A percentile compares a stretch with the other conserved stretches of the same genome.
Conservation (phyloP, 2,113 vertebrate species). For the Galbula dea region DNA sequence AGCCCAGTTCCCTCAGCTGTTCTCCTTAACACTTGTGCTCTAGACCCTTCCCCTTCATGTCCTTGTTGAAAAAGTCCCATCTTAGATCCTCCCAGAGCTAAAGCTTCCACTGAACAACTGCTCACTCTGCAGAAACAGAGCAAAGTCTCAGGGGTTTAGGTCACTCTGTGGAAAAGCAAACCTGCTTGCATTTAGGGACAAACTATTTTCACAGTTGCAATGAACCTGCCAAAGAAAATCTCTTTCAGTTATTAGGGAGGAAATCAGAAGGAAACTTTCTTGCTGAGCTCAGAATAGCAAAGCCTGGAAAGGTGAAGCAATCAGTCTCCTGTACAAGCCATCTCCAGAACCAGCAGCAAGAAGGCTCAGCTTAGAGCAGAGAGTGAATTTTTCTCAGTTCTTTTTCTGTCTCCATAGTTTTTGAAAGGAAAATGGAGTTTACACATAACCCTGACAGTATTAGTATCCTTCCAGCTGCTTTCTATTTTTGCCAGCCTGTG, state of each 20-base stretch:
- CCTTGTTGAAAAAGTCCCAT: neutral
- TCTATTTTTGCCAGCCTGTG: neutral
- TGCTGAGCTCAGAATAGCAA: neutral
- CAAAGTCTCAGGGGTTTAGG: neutral
- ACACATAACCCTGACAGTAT: neutral
- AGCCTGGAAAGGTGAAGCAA: neutral
- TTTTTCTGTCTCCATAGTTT: slow-evolving; percentile 15
- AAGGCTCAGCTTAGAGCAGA: slow-evolving; percentile 14
- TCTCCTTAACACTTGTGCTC: too few relatives aligned
- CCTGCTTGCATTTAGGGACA: neutral
- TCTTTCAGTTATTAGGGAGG: neutral
- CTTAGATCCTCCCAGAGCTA: neutral
- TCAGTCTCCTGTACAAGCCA: neutral
- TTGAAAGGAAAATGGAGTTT: slow-evolving; percentile 26
- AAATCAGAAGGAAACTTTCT: neutral
- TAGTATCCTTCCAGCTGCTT: slow-evolving; percentile 43
- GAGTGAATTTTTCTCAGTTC: neutral
- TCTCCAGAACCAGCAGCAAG: neutral
- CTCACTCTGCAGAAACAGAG: neutral
- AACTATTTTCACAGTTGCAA: neutral
- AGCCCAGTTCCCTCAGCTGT: too few relatives aligned
- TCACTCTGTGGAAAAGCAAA: neutral
- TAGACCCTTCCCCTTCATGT: too few relatives aligned
- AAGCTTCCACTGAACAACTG: neutral
- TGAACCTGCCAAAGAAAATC: slow-evolving; percentile 19